Evolutionary conservation across 1,140 invertebrate genomes (phyloP).

Genomic region (Papilio helenus): DNA sequence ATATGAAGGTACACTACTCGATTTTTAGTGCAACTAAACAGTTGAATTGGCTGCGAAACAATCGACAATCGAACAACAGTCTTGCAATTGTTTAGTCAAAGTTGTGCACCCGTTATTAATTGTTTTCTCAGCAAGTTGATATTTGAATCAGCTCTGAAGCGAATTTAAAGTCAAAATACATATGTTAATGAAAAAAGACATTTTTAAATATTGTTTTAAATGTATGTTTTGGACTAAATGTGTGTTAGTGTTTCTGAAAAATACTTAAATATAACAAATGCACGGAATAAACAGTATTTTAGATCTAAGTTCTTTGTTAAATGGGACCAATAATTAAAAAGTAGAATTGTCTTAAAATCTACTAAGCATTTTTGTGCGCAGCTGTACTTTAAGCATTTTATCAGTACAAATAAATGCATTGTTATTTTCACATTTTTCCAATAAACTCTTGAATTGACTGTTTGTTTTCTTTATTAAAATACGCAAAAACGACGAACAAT

Average conservation of each 20-base stretch:
- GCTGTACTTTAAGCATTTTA: constrained; percentile 6
- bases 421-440: constrained; percentile 20
- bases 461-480: neutral
- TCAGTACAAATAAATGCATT: constrained; percentile 10
- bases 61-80: too few relatives aligned
- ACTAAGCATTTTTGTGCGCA: constrained; percentile 17
- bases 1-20: too few relatives aligned
- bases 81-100: too few relatives aligned
- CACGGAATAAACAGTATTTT: constrained; percentile 13
- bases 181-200: neutral
- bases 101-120: too few relatives aligned
- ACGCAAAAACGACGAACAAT: too few relatives aligned
- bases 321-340: constrained; percentile 10
- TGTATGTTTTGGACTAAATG: neutral
- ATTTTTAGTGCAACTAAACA: too few relatives aligned
- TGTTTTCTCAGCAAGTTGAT: too few relatives aligned
- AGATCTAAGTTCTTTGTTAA: constrained; percentile 6
- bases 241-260: neutral
- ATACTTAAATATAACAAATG: neutral
- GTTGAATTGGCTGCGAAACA: too few relatives aligned
- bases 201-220: neutral
- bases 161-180: neutral
- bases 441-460: constrained; percentile 4
- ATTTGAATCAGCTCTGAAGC: too few relatives aligned
- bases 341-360: neutral